Percentiles rank a stretch among this genome's conserved stretches.
phyloP scores from a whole-genome alignment of 1,140 invertebrate genomes.

The Papilio glaucus region DNA sequence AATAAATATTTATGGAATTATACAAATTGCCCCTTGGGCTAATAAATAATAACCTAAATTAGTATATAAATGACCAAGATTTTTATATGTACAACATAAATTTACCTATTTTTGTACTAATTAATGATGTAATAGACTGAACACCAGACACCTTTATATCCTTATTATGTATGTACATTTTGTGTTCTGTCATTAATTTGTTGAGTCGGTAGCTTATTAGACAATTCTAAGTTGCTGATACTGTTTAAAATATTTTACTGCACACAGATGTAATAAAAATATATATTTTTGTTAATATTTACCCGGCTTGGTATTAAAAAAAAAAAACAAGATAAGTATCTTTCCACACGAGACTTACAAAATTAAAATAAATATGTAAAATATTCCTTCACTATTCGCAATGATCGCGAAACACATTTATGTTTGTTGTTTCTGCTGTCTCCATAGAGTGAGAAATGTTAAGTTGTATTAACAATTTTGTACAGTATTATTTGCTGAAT shows the following conservation, averaged over 20 bases:
- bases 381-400: not conserved
- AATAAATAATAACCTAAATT: not conserved
- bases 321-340: not conserved
- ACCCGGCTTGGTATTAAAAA: not conserved
- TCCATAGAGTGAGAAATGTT: conserved; percentile 52
- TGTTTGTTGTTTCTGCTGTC: conserved; percentile 3
- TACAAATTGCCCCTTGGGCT: not conserved
- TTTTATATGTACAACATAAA: not conserved
- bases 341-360: not conserved
- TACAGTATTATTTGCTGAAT: conserved; percentile 82
- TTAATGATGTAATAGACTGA: not conserved
- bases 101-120: not conserved
- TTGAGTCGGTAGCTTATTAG: too few relatives aligned
- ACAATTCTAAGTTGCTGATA: too few relatives aligned
- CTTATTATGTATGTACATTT: too few relatives aligned
- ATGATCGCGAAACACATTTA: not conserved
- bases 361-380: not conserved
- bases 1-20: too few relatives aligned
- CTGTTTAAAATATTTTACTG: too few relatives aligned
- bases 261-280: not conserved
- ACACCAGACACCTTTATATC: too few relatives aligned
- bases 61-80: not conserved
- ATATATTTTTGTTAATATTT: not conserved
- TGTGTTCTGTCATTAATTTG: too few relatives aligned
- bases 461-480: conserved; percentile 79